Base-by-base conservation (phyloP, 2,797 vertebrate genomes). In the Naso thynnoides region DNA sequence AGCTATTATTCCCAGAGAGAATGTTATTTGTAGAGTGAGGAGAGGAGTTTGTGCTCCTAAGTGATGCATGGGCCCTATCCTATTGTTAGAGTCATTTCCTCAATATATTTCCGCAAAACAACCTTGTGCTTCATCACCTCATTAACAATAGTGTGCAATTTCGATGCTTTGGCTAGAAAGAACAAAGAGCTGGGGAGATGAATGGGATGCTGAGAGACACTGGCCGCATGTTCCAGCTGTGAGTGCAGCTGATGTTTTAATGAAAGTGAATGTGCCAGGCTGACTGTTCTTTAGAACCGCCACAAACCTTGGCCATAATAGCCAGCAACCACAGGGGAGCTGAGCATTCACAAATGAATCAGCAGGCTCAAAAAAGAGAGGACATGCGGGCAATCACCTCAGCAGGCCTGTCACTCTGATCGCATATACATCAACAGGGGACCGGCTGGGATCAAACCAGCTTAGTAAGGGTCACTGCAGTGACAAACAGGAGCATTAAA, bases 11-110 rank as follows among this genome's bases (percentile, higher is more conserved):
- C 69, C 64, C 57, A 60, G 14, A 81, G 73, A 89, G 68, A 86
- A 86, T 82, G 56, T 63, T 83, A 89, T 92, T 89, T 84, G 85
- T 85, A 52, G 79, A 70, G 78, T 13, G 6, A 70, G 39, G 58
- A 81, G 57, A 70, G 52, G 49, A 81, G 78, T 89, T 49, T 82
- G 47, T 71, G 63, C 80, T 75, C 41, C 70, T 78, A 67, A 88
- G 70, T 79, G 82, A 88, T 76, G 77, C 73, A 78, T 83, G 74
- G 70, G 67, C 81, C 70, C 73, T 33, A 73, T 73, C 65, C 71
- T 75, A 88, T 91, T 91, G 87, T 91, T 81, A 61, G 64, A 91
- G 69, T 78, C 26, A 82, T 87, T 88, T 83, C 64, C 85, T 87
- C 84, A 85, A 89, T 90, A 87, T 83, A 82, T 84, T 83, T 77